A percentile compares a stretch with the other conserved stretches of the same genome.
These are phyloP conservation scores for Porites australiensis DNA, from an alignment of 64 coral and sea anemone species.

Conservation along the genomic window DNA sequence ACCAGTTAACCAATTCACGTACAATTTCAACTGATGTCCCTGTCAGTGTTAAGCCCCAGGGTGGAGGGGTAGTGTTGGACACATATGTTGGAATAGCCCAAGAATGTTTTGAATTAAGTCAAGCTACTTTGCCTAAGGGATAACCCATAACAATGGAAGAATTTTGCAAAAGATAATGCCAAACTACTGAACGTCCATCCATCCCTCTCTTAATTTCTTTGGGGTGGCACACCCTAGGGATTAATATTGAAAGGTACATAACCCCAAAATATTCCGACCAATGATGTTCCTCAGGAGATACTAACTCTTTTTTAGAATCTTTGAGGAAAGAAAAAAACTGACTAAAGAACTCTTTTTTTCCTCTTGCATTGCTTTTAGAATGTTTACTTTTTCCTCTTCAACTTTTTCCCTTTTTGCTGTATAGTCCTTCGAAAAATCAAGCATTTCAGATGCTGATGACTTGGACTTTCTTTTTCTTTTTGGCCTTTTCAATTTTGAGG, in stretches of 20 bases:
- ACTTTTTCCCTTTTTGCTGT: conserved; percentile 10
- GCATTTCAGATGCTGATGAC: conserved; percentile 39
- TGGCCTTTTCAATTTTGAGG: background rate
- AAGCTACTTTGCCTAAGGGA: conserved; percentile 7
- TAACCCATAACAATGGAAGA: conserved; percentile 8
- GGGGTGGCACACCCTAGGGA: no score
- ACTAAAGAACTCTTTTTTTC: background rate
- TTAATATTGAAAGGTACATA: no score
- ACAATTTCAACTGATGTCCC: background rate
- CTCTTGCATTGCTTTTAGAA: conserved; percentile 31
- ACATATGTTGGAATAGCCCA: conserved; percentile 7
- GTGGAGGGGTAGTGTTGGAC: background rate
- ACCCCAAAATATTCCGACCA: no score
- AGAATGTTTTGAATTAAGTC: conserved; percentile 13
- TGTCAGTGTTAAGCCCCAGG: background rate
- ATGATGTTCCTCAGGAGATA: no score
- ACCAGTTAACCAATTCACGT: background rate
- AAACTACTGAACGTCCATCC: background rate
- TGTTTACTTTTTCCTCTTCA: conserved; percentile 32
- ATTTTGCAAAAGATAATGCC: conserved; percentile 8
- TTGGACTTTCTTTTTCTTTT: background rate
- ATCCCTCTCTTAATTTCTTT: background rate
- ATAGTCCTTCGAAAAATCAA: conserved; percentile 9
- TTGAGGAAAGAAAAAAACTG: background rate
- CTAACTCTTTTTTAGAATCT: background rate